These are phyloP conservation scores for Hirundo rustica DNA, from an alignment of 2,797 vertebrate genomes.

Conservation along the genomic window DNA sequence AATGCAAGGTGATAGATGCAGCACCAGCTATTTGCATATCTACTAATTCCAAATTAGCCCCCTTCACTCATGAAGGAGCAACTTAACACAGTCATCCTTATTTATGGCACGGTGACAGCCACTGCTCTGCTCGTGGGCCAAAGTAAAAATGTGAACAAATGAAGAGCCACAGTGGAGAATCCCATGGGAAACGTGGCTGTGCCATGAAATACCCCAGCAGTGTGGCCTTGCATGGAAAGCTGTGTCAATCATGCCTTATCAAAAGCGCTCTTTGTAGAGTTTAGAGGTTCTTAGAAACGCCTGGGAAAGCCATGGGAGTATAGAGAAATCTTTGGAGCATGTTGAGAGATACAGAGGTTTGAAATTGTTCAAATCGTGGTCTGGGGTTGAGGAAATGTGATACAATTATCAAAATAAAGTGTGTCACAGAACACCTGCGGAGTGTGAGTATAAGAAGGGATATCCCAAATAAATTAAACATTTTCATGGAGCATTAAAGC, in stretches of 20 bases:
- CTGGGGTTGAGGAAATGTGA: background rate
- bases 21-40: background rate
- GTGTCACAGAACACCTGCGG: background rate
- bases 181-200: background rate
- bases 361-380: background rate
- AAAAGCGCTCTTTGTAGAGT: background rate
- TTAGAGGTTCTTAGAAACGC: background rate
- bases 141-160: background rate
- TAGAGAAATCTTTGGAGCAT: background rate
- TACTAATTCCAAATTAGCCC: background rate
- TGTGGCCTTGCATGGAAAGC: background rate
- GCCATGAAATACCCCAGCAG: background rate
- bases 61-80: background rate
- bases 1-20: background rate
- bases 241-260: background rate
- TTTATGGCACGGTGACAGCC: background rate
- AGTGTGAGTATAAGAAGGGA: background rate
- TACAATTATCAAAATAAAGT: background rate
- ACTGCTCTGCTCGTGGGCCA: background rate
- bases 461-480: background rate
- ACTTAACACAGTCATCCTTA: background rate
- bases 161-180: background rate
- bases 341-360: background rate
- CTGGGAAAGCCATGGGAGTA: background rate
- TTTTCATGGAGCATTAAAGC: background rate